phyloP scores from a whole-genome alignment of 2,797 vertebrate genomes.

The Glossophaga mutica region DNA sequence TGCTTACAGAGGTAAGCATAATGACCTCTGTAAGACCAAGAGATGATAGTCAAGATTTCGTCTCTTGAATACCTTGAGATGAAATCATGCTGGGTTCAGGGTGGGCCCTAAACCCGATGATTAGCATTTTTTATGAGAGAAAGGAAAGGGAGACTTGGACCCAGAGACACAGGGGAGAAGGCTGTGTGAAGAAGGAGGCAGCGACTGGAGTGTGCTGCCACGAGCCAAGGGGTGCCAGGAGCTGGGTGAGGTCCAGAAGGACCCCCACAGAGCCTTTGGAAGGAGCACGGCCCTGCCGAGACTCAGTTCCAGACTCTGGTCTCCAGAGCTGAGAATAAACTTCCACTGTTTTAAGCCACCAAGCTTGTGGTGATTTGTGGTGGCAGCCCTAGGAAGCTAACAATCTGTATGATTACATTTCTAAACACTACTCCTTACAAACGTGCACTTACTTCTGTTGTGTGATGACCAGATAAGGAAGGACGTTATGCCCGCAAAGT shows the following conservation, averaged over 20 bases:
- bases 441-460: background rate
- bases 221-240: background rate
- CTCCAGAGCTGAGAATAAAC: background rate
- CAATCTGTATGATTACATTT: background rate
- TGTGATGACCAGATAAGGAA: background rate
- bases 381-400: background rate
- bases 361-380: background rate
- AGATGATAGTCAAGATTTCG: too few species aligned
- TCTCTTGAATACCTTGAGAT: background rate
- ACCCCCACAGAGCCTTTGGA: background rate
- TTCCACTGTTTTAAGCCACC: background rate
- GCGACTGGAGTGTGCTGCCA: background rate
- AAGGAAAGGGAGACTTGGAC: background rate
- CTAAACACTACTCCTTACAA: background rate
- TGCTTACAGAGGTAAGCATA: too few species aligned
- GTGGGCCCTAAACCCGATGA: background rate
- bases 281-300: background rate
- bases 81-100: background rate
- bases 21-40: too few species aligned
- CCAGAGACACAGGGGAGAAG: background rate
- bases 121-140: background rate
- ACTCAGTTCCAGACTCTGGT: background rate
- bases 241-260: background rate
- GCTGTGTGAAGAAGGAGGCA: background rate
- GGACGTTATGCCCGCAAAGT: background rate